Conservation (phyloP, 2,888 invertebrate genomes). For the Eupithecia subfuscata region DNA sequence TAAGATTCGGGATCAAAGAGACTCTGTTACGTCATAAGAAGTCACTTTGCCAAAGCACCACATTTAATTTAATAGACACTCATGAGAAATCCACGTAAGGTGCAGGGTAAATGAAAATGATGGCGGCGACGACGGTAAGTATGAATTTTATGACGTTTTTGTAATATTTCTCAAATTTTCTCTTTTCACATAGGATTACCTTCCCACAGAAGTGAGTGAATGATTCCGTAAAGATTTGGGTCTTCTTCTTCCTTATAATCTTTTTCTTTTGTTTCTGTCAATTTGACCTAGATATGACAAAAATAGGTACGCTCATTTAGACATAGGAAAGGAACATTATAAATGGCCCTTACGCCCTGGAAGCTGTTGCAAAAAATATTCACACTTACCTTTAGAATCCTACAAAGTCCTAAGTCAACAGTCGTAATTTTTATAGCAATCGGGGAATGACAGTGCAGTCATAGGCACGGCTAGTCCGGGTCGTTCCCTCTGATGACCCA, state of each 20-base stretch:
- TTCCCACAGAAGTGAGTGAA: background rate
- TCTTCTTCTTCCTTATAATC: background rate
- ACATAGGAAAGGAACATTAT: background rate
- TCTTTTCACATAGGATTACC: background rate
- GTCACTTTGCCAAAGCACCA: conserved; percentile 60
- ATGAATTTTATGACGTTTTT: conserved; percentile 23
- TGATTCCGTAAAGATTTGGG: background rate
- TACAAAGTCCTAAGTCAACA: conserved; percentile 37
- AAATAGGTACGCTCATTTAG: background rate
- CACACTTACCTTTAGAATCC: conserved; percentile 14
- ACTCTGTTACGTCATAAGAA: conserved; percentile 58
- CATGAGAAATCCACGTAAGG: conserved; percentile 53
- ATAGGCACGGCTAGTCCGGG: conserved; percentile 64
- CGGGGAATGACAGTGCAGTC: conserved; percentile 63
- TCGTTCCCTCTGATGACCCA: conserved; percentile 71
- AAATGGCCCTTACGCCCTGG: background rate
- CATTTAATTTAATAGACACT: conserved; percentile 66
- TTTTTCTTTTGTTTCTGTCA: background rate
- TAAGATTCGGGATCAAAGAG: conserved; percentile 60
- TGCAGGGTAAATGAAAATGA: conserved; percentile 44
- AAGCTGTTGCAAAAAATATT: conserved; percentile 10
- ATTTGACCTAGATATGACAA: background rate
- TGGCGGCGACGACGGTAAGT: conserved; percentile 21
- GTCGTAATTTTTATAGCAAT: conserved; percentile 54
- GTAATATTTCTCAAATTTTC: conserved; percentile 15